Conservation (phyloP, 2,888 invertebrate genomes). For the Sminthurides aquaticus region DNA sequence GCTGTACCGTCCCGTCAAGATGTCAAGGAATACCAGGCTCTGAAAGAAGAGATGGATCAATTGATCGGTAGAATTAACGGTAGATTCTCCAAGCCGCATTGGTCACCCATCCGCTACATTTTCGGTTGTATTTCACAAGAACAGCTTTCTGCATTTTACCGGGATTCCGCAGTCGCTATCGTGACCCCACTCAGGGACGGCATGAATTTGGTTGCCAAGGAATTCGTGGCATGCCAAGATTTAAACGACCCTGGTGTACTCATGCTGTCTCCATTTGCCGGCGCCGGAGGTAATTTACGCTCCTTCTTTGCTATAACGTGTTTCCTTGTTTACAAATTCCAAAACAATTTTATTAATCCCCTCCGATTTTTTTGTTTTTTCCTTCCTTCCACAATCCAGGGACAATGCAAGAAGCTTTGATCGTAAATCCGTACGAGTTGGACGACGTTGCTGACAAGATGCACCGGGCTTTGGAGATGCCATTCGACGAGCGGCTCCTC, state of each 20-base stretch:
- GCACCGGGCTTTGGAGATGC: slow-evolving; percentile 49
- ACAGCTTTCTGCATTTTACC: slow-evolving; percentile 48
- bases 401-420: slow-evolving; percentile 49
- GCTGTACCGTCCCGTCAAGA: slow-evolving; percentile 49
- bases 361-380: slow-evolving; percentile 12
- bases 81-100: slow-evolving; percentile 48
- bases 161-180: slow-evolving; percentile 48
- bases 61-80: slow-evolving; percentile 49
- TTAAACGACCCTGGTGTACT: slow-evolving; percentile 48
- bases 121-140: slow-evolving; percentile 48
- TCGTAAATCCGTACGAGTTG: slow-evolving; percentile 49
- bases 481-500: slow-evolving; percentile 47
- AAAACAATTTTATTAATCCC: background rate
- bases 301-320: background rate
- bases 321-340: too few species aligned
- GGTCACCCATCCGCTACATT: slow-evolving; percentile 50
- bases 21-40: slow-evolving; percentile 48
- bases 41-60: slow-evolving; percentile 49
- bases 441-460: slow-evolving; percentile 48
- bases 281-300: slow-evolving; percentile 45
- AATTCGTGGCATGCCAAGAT: slow-evolving; percentile 49
- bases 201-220: slow-evolving; percentile 50
- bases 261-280: slow-evolving; percentile 49
- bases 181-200: slow-evolving; percentile 50
- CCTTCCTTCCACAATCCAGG: too few species aligned